These are phyloP conservation scores for Drosophila grimshawi DNA, from an alignment of 1,140 invertebrate species.

Conservation along the genomic window DNA sequence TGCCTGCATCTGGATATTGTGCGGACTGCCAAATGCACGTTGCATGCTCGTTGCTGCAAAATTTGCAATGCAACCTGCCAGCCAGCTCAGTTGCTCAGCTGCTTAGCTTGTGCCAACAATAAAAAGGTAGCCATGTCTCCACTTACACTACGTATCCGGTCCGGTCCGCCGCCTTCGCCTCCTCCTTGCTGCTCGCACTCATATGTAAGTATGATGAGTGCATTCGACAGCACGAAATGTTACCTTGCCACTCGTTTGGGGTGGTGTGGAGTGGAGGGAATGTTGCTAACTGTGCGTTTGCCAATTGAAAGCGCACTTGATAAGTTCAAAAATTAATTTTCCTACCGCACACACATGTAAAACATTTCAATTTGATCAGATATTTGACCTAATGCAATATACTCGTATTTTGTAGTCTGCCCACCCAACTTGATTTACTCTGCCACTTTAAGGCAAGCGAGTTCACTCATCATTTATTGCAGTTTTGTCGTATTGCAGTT, in stretches of 20 bases:
- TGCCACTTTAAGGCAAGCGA: neutral
- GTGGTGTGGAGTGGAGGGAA: too few species aligned
- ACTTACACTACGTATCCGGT: conserved; percentile 22
- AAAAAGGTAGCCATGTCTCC: conserved; percentile 54
- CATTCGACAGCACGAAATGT: conserved; percentile 73
- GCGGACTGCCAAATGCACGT: conserved; percentile 77
- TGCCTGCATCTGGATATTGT: conserved; percentile 56
- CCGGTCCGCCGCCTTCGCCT: neutral
- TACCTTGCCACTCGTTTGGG: conserved; percentile 40
- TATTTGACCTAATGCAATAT: conserved; percentile 48
- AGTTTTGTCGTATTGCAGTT: too few species aligned
- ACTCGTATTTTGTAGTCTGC: neutral
- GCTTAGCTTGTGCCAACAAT: conserved; percentile 48
- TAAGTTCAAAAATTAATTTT: conserved; percentile 61
- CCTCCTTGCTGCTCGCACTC: conserved; percentile 11
- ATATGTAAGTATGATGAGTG: conserved; percentile 76
- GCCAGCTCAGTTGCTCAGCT: conserved; percentile 47
- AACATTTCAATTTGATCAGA: conserved; percentile 55
- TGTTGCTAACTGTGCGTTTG: conserved; percentile 1
- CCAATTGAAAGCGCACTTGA: conserved; percentile 42
- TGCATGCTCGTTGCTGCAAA: conserved; percentile 71
- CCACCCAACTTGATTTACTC: neutral
- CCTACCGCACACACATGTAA: conserved; percentile 28
- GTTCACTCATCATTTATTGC: too few species aligned
- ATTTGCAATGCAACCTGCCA: conserved; percentile 75